Evolutionary conservation across 2,888 invertebrate genomes (phyloP).

Genomic region (Odontothrips loti): DNA sequence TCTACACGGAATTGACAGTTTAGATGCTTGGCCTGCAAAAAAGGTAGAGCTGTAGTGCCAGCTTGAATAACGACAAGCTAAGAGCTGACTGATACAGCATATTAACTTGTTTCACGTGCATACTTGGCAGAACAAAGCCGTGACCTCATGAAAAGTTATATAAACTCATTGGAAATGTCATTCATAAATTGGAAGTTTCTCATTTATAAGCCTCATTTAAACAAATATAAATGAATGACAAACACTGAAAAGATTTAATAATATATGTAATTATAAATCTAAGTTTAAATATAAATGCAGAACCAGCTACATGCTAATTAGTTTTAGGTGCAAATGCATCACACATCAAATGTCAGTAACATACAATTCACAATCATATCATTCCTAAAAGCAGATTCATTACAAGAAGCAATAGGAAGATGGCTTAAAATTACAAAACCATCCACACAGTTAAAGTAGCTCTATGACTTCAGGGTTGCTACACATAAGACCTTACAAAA

Average conservation of each 20-base stretch:
- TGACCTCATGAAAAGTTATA: no score
- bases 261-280: neutral
- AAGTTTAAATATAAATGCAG: slow-evolving; percentile 20
- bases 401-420: neutral
- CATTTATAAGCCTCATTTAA: no score
- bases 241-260: neutral
- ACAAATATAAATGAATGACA: neutral
- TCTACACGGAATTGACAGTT: no score
- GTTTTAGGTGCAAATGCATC: neutral
- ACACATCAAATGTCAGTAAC: neutral
- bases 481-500: neutral
- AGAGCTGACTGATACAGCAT: no score
- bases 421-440: neutral
- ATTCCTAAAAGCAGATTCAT: neutral
- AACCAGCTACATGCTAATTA: slow-evolving; percentile 16
- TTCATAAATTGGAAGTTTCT: no score
- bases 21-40: no score
- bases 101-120: no score
- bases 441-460: neutral
- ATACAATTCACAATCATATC: neutral
- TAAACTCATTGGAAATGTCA: no score
- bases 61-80: no score
- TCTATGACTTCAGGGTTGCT: slow-evolving; percentile 6
- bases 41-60: no score
- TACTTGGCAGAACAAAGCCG: no score